Evolutionary conservation across 2,113 vertebrate genomes (phyloP).

Genomic region (Myiozetetes cayanensis): DNA sequence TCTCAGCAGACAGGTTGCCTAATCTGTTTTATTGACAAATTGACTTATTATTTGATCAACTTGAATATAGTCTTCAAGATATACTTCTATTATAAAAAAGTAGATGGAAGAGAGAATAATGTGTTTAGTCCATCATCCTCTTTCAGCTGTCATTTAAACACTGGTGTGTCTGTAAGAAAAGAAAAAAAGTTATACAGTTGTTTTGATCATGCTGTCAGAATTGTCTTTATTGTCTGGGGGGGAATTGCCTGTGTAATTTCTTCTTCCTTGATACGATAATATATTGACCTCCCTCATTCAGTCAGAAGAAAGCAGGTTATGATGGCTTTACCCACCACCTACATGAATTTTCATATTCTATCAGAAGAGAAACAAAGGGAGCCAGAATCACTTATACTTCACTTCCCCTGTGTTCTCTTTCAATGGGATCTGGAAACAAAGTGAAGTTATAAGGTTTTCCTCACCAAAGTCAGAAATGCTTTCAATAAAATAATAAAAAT

Average conservation of each 20-base stretch:
- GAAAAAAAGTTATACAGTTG: constrained; percentile 70
- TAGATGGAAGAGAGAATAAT: constrained; percentile 71
- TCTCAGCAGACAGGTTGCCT: constrained; percentile 61
- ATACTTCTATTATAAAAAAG: constrained; percentile 60
- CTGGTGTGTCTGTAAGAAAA: constrained; percentile 61
- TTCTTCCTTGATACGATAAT: constrained; percentile 72
- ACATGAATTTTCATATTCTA: constrained; percentile 64
- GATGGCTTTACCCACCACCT: constrained; percentile 71
- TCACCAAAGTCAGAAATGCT: background rate
- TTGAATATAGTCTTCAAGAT: constrained; percentile 74
- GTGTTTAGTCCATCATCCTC: constrained; percentile 73
- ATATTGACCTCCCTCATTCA: constrained; percentile 74
- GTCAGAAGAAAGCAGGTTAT: constrained; percentile 69
- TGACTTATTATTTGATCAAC: constrained; percentile 76
- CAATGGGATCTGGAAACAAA: constrained; percentile 50
- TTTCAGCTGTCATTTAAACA: constrained; percentile 79
- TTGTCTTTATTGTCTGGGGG: constrained; percentile 67
- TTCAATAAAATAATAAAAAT: background rate
- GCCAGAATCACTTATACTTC: constrained; percentile 62
- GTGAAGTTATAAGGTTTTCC: constrained; percentile 32
- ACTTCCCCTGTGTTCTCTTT: constrained; percentile 43
- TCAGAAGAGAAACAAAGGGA: constrained; percentile 71
- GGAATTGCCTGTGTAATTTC: constrained; percentile 68
- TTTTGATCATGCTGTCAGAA: constrained; percentile 77
- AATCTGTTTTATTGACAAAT: constrained; percentile 75